Evolutionary conservation across 2,888 invertebrate species (phyloP), one percentile per base, ranked within the genome.

Genomic region (Drosophila testacea): DNA sequence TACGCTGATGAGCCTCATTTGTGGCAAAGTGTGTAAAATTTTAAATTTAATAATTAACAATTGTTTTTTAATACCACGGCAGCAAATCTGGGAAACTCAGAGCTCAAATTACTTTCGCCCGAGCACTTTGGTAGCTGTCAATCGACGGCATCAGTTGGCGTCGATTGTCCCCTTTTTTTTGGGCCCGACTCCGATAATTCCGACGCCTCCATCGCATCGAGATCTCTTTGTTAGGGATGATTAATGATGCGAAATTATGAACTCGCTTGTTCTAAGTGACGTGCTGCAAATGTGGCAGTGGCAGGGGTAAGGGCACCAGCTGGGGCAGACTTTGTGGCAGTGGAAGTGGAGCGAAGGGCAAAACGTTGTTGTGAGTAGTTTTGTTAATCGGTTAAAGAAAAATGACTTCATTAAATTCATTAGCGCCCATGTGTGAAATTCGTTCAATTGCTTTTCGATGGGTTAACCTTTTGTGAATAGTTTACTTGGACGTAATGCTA

Each of bases 331-430:
- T 32, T 38, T 57, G 36, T 42, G n/a, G 27, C 27, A 28, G 6
- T 28, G 13, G 6, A 22, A 52, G n/a, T 22, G 30, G 22, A 28
- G 48, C 38, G 39, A 50, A 28, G 27, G 36, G n/a, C 55, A 56
- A 46, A 32, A 9, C n/a, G 55, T 67, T 57, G 71, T 69, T 83
- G 75, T 77, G 77, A 79, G 72, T 70, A 81, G 80, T 86, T 89
- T 84, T 85, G 83, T 88, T 90, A 90, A 90, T 83, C 85, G 85
- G 87, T 79, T 73, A 42, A 83, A 88, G 90, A 90, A 86, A 88
- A 90, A 90, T 90, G 88, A 87, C 90, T 90, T 90, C 87, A 90
- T 90, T 90, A 90, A 90, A 90, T 84, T 87, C 88, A 90, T 90
- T 90, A 90, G 89, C 89, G 87, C 82, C 89, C 89, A 89, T 90